Percentiles rank a stretch among this genome's conserved stretches.
phyloP scores from a whole-genome alignment of 35 echinoderm and acorn worm species.

The Lytechinus pictus region DNA sequence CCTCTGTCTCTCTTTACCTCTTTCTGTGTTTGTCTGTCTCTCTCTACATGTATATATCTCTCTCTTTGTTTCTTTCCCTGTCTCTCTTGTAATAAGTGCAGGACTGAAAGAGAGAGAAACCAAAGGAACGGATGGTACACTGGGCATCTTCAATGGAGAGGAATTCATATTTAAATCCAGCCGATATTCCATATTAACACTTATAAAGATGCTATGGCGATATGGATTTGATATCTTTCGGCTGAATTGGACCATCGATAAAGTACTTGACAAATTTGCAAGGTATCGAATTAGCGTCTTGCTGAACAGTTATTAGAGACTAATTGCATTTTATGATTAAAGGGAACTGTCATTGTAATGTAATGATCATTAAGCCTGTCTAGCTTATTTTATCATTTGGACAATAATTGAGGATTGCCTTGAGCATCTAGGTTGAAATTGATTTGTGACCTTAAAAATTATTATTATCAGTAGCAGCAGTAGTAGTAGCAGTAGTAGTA shows the following conservation, averaged over 20 bases:
- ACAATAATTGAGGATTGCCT: too few relatives aligned
- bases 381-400: too few relatives aligned
- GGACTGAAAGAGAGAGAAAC: background rate
- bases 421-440: too few relatives aligned
- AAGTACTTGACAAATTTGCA: slow-evolving; percentile 62
- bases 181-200: slow-evolving; percentile 58
- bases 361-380: too few relatives aligned
- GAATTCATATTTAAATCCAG: slow-evolving; percentile 91
- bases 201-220: slow-evolving; percentile 68
- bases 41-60: background rate
- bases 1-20: background rate
- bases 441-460: too few relatives aligned
- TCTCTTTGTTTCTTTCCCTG: background rate
- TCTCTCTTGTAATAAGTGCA: background rate
- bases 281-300: slow-evolving; percentile 17
- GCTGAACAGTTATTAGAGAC: too few relatives aligned
- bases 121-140: background rate
- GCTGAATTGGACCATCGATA: slow-evolving; percentile 58
- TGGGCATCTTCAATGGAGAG: slow-evolving; percentile 82
- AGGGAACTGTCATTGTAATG: too few relatives aligned
- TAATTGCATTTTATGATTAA: too few relatives aligned
- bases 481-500: too few relatives aligned
- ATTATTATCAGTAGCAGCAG: too few relatives aligned
- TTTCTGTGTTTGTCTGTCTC: background rate
- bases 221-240: slow-evolving; percentile 76